A percentile compares a stretch with the other conserved stretches of the same genome.
These are phyloP conservation scores for Parascotia fuliginaria DNA, from an alignment of 2,888 invertebrate species.

Conservation along the genomic window DNA sequence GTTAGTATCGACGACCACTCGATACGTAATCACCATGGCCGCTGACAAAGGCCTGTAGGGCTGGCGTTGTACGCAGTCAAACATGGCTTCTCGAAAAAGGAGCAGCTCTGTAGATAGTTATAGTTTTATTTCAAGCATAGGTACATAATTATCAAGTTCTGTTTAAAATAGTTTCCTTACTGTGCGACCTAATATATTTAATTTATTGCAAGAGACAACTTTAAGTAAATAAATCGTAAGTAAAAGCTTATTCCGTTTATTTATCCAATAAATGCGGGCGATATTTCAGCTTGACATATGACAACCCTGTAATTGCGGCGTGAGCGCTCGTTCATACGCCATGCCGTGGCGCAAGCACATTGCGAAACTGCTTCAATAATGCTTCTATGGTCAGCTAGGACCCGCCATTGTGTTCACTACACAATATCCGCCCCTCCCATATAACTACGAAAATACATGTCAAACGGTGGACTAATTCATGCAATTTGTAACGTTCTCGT, in stretches of 20 bases:
- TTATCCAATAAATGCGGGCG: slow-evolving; percentile 8
- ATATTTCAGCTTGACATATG: slow-evolving; percentile 25
- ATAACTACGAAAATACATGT: slow-evolving; percentile 4
- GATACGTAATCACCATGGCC: slow-evolving; percentile 34
- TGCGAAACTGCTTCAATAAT: slow-evolving; percentile 62
- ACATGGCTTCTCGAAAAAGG: no score
- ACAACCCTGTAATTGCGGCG: slow-evolving; percentile 39
- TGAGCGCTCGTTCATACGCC: slow-evolving; percentile 41
- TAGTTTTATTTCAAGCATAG: no score
- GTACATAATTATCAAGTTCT: no score
- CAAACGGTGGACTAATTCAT: background rate
- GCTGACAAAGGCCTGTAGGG: slow-evolving; percentile 11
- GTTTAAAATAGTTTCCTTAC: no score
- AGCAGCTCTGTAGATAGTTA: no score
- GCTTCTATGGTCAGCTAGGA: slow-evolving; percentile 59
- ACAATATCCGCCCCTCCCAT: slow-evolving; percentile 30
- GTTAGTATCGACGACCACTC: slow-evolving; percentile 25
- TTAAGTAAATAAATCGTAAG: background rate
- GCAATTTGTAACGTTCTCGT: slow-evolving; percentile 6
- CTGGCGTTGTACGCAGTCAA: background rate
- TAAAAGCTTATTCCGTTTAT: background rate
- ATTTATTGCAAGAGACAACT: no score
- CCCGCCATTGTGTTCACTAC: slow-evolving; percentile 52
- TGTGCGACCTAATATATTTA: no score
- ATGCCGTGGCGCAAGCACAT: slow-evolving; percentile 56